These are phyloP conservation scores for Ahaetulla prasina DNA, from an alignment of 2,113 vertebrate genomes.

Conservation along the genomic window DNA sequence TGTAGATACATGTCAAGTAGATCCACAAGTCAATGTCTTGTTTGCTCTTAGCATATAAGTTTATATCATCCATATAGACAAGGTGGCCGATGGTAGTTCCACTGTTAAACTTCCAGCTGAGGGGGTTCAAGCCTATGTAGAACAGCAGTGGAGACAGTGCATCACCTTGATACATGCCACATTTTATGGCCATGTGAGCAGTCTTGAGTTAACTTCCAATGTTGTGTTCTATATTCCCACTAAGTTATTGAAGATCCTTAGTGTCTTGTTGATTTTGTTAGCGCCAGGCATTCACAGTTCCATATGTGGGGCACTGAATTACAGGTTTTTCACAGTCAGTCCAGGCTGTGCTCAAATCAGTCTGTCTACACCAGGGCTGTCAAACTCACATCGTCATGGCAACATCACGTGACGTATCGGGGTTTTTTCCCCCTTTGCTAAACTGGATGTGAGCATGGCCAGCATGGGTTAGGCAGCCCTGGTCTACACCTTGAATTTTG, in stretches of 20 bases:
- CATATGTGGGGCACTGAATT: background rate
- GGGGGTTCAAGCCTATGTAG: background rate
- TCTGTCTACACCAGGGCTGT: background rate
- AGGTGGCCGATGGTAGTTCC: background rate
- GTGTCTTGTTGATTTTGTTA: background rate
- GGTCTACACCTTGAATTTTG: background rate
- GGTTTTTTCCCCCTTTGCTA: too few relatives aligned
- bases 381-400: too few relatives aligned
- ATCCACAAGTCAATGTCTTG: background rate
- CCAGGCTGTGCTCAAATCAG: background rate
- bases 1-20: background rate
- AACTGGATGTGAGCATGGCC: too few relatives aligned
- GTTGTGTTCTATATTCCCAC: background rate
- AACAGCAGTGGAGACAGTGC: background rate
- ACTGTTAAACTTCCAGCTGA: background rate
- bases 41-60: background rate
- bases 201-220: background rate
- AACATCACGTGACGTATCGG: too few relatives aligned
- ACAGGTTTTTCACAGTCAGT: background rate
- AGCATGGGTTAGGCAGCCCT: too few relatives aligned
- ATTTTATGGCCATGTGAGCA: background rate
- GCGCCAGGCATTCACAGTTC: background rate
- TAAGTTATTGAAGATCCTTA: background rate
- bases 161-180: background rate
- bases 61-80: background rate